Evolutionary conservation across 2,113 vertebrate genomes (phyloP).

Genomic region (Percopsis transmontana): DNA sequence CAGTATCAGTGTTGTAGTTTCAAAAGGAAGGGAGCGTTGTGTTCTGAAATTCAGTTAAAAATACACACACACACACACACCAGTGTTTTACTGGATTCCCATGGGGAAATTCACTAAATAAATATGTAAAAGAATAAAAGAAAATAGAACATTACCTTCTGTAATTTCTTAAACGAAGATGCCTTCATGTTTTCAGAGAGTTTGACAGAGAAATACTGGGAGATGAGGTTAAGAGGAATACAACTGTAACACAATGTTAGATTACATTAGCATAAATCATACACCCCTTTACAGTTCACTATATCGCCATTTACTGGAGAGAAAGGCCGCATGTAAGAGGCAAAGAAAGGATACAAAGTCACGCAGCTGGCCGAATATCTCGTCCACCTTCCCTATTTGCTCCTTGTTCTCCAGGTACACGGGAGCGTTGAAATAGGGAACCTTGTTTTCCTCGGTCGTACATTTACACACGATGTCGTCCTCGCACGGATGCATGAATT

Average conservation of each 20-base stretch:
- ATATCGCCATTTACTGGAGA: background rate
- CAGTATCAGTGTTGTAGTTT: too few relatives aligned
- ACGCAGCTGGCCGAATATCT: conserved; percentile 96
- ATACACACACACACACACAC: too few relatives aligned
- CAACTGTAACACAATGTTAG: background rate
- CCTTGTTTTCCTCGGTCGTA: conserved; percentile 92
- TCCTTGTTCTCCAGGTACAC: conserved; percentile 98
- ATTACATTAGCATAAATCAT: background rate
- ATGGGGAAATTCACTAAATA: background rate
- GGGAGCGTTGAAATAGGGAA: conserved; percentile 97
- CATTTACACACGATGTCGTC: conserved; percentile 96
- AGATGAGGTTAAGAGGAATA: conserved; percentile 71
- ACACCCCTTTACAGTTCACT: too few relatives aligned
- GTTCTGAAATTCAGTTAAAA: too few relatives aligned
- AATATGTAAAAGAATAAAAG: background rate
- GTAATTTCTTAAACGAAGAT: conserved; percentile 95
- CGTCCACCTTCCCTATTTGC: conserved; percentile 97
- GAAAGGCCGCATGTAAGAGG: too few relatives aligned
- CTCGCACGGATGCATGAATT: conserved; percentile 97
- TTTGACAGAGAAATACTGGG: conserved; percentile 98
- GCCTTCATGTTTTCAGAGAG: conserved; percentile 98
- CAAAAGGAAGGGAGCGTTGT: too few relatives aligned
- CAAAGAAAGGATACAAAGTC: conserved; percentile 95
- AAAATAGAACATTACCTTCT: conserved; percentile 85
- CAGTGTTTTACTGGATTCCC: too few relatives aligned